Base-by-base conservation (phyloP, 2,113 vertebrate genomes). In the Gambusia holbrooki region DNA sequence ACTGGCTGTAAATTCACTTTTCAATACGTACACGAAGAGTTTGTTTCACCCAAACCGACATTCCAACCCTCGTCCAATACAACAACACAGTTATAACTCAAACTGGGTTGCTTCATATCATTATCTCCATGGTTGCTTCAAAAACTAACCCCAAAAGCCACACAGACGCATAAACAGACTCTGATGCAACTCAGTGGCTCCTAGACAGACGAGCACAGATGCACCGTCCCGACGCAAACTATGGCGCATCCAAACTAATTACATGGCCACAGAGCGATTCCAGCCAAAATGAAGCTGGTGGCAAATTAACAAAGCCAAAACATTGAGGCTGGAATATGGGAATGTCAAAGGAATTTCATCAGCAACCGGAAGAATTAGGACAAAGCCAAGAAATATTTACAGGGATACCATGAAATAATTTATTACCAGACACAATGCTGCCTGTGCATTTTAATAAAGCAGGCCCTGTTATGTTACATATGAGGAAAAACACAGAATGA, bases 231-330 rank as follows among this genome's bases (percentile, higher is more conserved):
- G 48, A 45, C 79, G 66, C 66, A 78, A 90, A 89, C 89, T 82
- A 88, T 65, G 61, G 69, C 40, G 61, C 82, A 87, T 89, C 77
- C 81, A 81, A 87, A 82, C 82, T 83, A 88, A 90, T 91, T 85
- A 88, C 84, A 90, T 62, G 68, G 73, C 77, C 71, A 54, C 80
- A 63, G 37, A 81, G 51, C 75, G 73, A 61, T 84, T 85, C 62
- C 13, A 65, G 71, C 66, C 33, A 69, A 87, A 74, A 73, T 17
- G 75, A 27, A 62, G 40, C 71, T 86, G 69, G 60, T 15, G 62
- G 63, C 62, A 72, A 58, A 74, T 66, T 37, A 68, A 74, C 27
- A 1, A 48, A 40, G 28, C 25, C 48, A 65, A 80, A 80, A 76
- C 35, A 60, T 28, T 83, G 32, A 27, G 62, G 62, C 10, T 71